These are phyloP conservation scores for Stenurella melanura DNA, from an alignment of 2,888 invertebrate species.

Conservation along the genomic window DNA sequence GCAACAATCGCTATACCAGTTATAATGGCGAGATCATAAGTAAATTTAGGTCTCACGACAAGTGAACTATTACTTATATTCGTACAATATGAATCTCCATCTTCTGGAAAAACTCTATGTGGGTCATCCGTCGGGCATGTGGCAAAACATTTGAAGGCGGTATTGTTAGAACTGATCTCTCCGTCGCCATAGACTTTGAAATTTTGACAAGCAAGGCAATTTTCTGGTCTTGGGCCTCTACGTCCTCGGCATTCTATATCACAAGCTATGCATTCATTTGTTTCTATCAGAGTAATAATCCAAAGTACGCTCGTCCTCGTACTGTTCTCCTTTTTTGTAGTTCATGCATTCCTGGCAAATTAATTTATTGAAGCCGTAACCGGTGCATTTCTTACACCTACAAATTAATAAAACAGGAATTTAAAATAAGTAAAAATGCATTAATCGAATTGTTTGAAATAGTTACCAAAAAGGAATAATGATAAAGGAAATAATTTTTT, in stretches of 20 bases:
- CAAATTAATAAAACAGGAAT: conserved; percentile 29
- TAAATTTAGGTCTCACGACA: conserved; percentile 50
- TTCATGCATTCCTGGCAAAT: conserved; percentile 92
- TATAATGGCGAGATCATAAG: conserved; percentile 55
- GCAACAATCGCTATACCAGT: conserved; percentile 51
- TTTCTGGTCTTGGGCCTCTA: conserved; percentile 83
- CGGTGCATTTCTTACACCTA: conserved; percentile 90
- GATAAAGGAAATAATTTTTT: too few species aligned
- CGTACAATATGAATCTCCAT: conserved; percentile 87
- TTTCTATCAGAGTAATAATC: conserved; percentile 88
- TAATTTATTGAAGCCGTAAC: conserved; percentile 90
- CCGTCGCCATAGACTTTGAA: conserved; percentile 81
- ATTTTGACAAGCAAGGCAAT: conserved; percentile 87
- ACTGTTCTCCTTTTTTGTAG: conserved; percentile 91
- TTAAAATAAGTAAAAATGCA: neutral
- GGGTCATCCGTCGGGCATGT: conserved; percentile 87
- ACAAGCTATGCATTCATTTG: conserved; percentile 84
- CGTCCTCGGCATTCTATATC: conserved; percentile 91
- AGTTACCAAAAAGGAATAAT: too few species aligned
- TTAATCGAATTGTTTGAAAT: too few species aligned
- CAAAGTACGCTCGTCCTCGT: conserved; percentile 90
- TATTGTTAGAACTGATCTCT: conserved; percentile 73
- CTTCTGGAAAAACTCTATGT: conserved; percentile 85
- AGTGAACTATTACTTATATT: conserved; percentile 51
- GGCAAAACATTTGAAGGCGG: conserved; percentile 89